Evolutionary conservation across 2,797 vertebrate species (phyloP).

Genomic region (Lithobates pipiens): DNA sequence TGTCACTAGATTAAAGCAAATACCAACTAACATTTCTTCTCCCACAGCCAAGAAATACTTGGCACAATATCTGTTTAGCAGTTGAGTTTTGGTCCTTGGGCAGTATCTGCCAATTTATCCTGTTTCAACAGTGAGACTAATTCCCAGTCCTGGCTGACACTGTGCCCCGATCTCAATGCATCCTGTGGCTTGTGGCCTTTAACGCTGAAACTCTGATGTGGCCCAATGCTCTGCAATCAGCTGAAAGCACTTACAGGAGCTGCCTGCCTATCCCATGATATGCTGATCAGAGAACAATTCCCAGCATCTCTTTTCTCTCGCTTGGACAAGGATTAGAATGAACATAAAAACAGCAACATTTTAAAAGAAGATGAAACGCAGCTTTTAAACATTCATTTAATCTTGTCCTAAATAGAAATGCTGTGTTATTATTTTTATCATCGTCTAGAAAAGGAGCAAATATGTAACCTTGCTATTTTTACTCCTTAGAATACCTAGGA

Average conservation of each 20-base stretch:
- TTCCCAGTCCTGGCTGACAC: slow-evolving; percentile 35
- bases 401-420: not conserved
- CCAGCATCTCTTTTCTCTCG: not conserved
- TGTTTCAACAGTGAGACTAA: slow-evolving; percentile 41
- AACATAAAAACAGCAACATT: not conserved
- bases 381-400: not conserved
- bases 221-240: slow-evolving; percentile 9
- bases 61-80: slow-evolving; percentile 45
- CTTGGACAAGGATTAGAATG: not conserved
- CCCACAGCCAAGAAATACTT: slow-evolving; percentile 55
- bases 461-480: not conserved
- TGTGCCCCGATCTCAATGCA: slow-evolving; percentile 35
- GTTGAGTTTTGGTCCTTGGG: slow-evolving; percentile 49
- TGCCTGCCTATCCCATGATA: not conserved
- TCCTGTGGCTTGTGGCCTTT: slow-evolving; percentile 27
- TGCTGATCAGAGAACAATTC: not conserved
- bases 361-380: not conserved
- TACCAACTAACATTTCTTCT: slow-evolving; percentile 49
- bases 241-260: slow-evolving; percentile 1
- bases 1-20: slow-evolving; percentile 55
- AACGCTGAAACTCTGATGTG: slow-evolving; percentile 11
- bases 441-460: not conserved
- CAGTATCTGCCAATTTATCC: slow-evolving; percentile 57
- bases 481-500: no score
- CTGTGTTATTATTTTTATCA: not conserved